Percentiles rank a stretch among this genome's conserved stretches.
These are phyloP conservation scores for Armadillidium nasatum DNA, from an alignment of 1,140 invertebrate genomes.

Conservation along the genomic window DNA sequence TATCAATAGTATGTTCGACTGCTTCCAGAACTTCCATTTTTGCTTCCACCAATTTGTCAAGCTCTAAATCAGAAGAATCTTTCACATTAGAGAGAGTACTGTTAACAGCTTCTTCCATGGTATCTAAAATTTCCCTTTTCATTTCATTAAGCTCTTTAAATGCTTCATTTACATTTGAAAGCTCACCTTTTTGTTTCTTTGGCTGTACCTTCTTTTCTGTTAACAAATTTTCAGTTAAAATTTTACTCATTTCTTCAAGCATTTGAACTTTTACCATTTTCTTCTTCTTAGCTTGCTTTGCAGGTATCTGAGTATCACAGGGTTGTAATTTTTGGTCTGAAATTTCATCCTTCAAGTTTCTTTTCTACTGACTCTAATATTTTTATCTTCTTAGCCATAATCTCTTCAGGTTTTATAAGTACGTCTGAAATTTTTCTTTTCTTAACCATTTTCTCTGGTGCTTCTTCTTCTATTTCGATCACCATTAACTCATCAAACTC, in stretches of 20 bases:
- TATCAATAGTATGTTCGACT: not conserved
- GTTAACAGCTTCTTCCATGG: not conserved
- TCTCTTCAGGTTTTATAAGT: not conserved
- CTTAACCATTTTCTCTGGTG: not conserved
- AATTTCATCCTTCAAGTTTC: conserved; percentile 3
- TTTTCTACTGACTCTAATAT: not conserved
- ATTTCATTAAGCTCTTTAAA: not conserved
- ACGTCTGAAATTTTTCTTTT: not conserved
- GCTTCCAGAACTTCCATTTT: no score
- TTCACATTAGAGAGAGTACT: not conserved
- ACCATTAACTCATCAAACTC: not conserved
- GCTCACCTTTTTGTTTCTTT: not conserved
- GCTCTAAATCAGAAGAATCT: no score
- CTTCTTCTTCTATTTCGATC: not conserved
- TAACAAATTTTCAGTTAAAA: no score
- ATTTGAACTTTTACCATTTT: no score
- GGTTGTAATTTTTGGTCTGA: not conserved
- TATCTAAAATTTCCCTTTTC: not conserved
- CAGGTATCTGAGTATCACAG: no score
- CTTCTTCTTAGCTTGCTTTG: no score
- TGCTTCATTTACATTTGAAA: not conserved
- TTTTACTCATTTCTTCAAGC: no score
- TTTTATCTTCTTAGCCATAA: not conserved
- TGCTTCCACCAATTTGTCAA: no score
- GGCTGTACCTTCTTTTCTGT: not conserved